Conservation (phyloP, 2,888 invertebrate species). For the Metalampra italica region DNA sequence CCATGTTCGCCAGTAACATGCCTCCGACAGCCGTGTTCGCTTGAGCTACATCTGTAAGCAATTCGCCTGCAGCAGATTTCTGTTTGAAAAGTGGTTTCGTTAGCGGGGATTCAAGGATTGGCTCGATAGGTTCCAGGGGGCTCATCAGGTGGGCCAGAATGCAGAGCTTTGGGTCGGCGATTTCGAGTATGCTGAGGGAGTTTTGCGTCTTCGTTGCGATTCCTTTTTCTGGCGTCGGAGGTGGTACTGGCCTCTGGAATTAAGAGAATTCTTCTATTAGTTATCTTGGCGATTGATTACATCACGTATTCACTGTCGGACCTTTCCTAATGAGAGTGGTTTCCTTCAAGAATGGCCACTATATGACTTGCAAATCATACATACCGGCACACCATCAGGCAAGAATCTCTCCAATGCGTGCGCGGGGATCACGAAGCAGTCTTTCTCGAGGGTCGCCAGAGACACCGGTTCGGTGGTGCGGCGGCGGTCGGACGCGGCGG, state of each 20-base stretch:
- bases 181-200: slow-evolving; percentile 86
- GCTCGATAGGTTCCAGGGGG: slow-evolving; percentile 90
- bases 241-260: slow-evolving; percentile 80
- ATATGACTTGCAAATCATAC: too few species aligned
- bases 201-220: slow-evolving; percentile 80
- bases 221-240: slow-evolving; percentile 81
- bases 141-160: slow-evolving; percentile 94
- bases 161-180: slow-evolving; percentile 93
- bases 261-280: not conserved
- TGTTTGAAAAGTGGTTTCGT: slow-evolving; percentile 89
- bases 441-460: slow-evolving; percentile 89
- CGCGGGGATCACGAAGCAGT: slow-evolving; percentile 96
- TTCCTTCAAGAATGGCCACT: too few species aligned
- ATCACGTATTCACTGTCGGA: too few species aligned
- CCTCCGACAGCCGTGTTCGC: slow-evolving; percentile 87
- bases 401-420: slow-evolving; percentile 92
- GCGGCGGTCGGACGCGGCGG: slow-evolving; percentile 53
- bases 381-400: slow-evolving; percentile 92
- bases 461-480: slow-evolving; percentile 84
- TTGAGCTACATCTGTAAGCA: slow-evolving; percentile 85
- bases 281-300: too few species aligned
- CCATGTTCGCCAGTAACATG: slow-evolving; percentile 94
- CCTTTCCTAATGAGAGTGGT: too few species aligned
- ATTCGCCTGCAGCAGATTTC: slow-evolving; percentile 86
- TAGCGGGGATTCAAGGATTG: slow-evolving; percentile 90